These are phyloP conservation scores for Caenorhabditis zanzibari DNA, from an alignment of 2,888 invertebrate genomes.

Conservation along the genomic window DNA sequence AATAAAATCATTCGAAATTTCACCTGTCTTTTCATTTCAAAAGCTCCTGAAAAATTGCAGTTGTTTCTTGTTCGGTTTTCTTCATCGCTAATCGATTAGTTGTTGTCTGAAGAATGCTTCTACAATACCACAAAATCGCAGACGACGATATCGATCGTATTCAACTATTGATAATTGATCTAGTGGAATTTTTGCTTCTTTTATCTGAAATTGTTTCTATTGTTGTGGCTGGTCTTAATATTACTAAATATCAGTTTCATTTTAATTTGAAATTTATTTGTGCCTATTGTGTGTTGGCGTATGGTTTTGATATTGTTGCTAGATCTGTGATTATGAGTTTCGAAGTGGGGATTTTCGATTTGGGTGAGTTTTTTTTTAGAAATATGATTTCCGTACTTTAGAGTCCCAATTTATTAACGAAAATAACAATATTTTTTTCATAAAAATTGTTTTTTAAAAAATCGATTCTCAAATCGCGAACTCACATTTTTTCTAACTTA, in stretches of 20 bases:
- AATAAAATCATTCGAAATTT: too few species aligned
- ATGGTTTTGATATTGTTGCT: slow-evolving; percentile 39
- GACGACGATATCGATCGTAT: slow-evolving; percentile 8
- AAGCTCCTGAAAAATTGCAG: neutral
- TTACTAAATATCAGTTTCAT: slow-evolving; percentile 33
- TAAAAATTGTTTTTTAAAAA: too few species aligned
- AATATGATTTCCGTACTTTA: too few species aligned
- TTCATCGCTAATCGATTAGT: neutral
- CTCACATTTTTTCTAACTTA: too few species aligned
- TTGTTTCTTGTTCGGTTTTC: slow-evolving; percentile 3
- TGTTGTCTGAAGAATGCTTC: slow-evolving; percentile 10
- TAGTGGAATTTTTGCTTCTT: slow-evolving; percentile 1
- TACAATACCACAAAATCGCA: slow-evolving; percentile 31
- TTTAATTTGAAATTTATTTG: slow-evolving; percentile 36
- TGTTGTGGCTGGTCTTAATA: neutral
- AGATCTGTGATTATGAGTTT: slow-evolving; percentile 16
- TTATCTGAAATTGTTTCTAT: slow-evolving; percentile 13
- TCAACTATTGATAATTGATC: neutral
- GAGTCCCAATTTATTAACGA: too few species aligned
- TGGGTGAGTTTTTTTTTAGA: neutral
- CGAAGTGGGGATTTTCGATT: slow-evolving; percentile 20
- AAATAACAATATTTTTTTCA: too few species aligned
- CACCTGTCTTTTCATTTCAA: neutral
- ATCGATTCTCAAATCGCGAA: too few species aligned
- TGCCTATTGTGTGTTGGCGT: slow-evolving; percentile 14